These are phyloP conservation scores for Oreochromis aureus DNA, from an alignment of 2,113 vertebrate genomes.

Conservation along the genomic window DNA sequence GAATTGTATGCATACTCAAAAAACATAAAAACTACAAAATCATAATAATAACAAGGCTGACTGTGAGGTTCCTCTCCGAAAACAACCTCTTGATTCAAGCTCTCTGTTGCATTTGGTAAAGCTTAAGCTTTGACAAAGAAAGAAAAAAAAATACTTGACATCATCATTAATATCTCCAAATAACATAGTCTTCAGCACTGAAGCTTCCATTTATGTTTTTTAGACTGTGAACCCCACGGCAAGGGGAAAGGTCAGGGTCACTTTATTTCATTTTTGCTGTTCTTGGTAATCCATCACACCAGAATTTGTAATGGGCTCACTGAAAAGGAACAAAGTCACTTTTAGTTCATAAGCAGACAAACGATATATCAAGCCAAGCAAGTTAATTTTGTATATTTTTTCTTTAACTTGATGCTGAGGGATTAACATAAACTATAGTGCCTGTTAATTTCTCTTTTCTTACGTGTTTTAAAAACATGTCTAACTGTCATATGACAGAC, in stretches of 20 bases:
- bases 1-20: slow-evolving; percentile 9
- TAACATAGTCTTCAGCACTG: background rate
- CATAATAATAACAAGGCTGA: background rate
- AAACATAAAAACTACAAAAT: fast-evolving
- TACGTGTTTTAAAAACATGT: background rate
- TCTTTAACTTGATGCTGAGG: background rate
- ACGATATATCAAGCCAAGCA: background rate
- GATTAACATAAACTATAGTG: background rate
- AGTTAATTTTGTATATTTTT: background rate
- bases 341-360: background rate
- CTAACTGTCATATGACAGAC: background rate
- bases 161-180: slow-evolving; percentile 24
- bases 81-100: background rate
- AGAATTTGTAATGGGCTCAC: background rate
- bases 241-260: slow-evolving; percentile 21
- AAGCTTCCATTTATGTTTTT: slow-evolving; percentile 7
- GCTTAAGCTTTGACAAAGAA: background rate
- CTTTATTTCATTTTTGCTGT: background rate
- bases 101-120: background rate
- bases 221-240: slow-evolving; percentile 1
- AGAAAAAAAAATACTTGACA: background rate
- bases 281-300: background rate
- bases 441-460: background rate
- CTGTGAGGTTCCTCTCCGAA: background rate
- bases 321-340: background rate